Base-by-base conservation (phyloP, 1,140 invertebrate species). In the Drosophila tropicalis region DNA sequence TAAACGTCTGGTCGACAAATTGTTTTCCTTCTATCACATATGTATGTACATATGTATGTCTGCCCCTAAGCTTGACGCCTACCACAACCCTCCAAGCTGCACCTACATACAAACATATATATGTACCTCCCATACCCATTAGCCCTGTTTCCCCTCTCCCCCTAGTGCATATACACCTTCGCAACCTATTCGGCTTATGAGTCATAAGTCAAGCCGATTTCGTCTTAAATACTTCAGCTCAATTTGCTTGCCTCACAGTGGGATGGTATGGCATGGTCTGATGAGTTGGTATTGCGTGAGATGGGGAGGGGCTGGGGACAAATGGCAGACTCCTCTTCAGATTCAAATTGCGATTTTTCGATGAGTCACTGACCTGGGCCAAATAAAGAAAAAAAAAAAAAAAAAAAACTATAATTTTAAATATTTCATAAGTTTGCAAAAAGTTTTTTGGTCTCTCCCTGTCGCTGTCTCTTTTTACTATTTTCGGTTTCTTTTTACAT, bases 151-250 rank as follows among this genome's bases (percentile, higher is more conserved):
- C 25, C 15, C 29, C 32, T 1, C 29, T 12, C 9, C n/a, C 29
- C 32, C 7, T 12, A 9, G 13, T 17, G 10, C 5, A 58, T 25
- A 32, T 58, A 39, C 12, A 12, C 32, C n/a, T 12, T 12, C 15
- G 13, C 56, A 58, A 5, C 56, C 56, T 36, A 58, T 19, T 17
- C 55, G 56, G 56, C 56, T 58, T 58, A 58, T 58, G 56, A 58
- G 15, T 58, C 56, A 58, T 32, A 32, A 58, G 56, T 56, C 67
- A 80, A 80, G 75, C 75, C 71, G 72, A 65, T 81, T 79, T 81
- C 32, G 55, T 62, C 74, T 79, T 81, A 79, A 81, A 71, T 81
- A 68, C 72, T 76, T 76, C 79, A 81, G 69, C 76, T 76, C 66
- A 67, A 81, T 79, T 79, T 79, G 79, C 68, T 39, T 57, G 36